Evolutionary conservation across 2,888 invertebrate genomes (phyloP), one percentile per base, ranked within the genome.

Genomic region (Mesodorylaimus sp.): DNA sequence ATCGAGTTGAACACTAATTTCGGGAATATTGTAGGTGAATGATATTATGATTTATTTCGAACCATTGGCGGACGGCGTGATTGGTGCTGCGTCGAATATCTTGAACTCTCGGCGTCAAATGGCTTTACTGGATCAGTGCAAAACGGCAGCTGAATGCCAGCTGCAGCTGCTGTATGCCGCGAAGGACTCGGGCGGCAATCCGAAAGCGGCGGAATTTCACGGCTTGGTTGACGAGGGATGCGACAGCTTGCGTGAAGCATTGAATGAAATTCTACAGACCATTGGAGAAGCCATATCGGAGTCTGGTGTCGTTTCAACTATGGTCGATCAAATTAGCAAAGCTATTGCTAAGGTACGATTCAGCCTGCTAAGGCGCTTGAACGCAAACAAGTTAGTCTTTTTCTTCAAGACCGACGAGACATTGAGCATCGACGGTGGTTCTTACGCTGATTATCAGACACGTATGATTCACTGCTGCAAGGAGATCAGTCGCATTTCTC

Each of bases 381-480:
- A 2, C 16, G 25, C 21, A 37, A 38, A 7, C 38, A 7, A 23
- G 25, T 47, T n/a, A 24, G 5, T 38, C n/a, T 28, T 41, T 32
- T 37, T 45, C 41, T 58, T 58, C 2, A 59, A 67, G 66, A 61
- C 63, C 41, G 65, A 66, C 51, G 56, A 45, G 48, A 48, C 3
- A 43, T 44, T 37, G 16, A 21, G 1, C 13, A 19, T 25, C n/a
- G 37, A 21, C 3, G 48, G 28, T 5, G 21, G 23, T 2, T 66
- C 69, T 1, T 95, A 84, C 68, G 93, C 89, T 2, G 91, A 93
- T 71, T 91, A 86, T 67, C 97, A 97, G 72, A 89, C 93, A 0
- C 75, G 88, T 53, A 95, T 97, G 91, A 88, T 95, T 26, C 81
- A 81, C 55, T 78, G 81, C 44, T 82, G 87, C 25, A 93, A 93